Evolutionary conservation across 1,140 invertebrate genomes (phyloP).

Genomic region (Cepaea nemoralis): DNA sequence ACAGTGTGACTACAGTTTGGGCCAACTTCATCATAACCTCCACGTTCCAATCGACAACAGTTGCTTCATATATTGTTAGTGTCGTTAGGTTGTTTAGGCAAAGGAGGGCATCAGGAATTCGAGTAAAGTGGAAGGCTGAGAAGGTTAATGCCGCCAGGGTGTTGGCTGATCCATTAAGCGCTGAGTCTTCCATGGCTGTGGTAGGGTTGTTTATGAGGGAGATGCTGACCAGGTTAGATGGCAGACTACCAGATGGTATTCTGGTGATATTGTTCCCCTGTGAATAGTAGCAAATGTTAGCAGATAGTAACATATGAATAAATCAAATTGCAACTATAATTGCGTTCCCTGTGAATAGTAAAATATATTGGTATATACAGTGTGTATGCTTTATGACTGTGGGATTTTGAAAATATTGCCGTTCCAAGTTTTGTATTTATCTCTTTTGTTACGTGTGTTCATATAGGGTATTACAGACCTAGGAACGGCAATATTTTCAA

Average conservation of each 20-base stretch:
- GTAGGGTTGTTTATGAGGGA: neutral
- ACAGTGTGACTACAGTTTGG: neutral
- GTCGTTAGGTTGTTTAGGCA: neutral
- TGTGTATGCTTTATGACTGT: too few relatives aligned
- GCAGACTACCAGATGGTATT: neutral
- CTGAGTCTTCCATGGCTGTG: neutral
- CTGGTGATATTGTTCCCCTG: too few relatives aligned
- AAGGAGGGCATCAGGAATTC: neutral
- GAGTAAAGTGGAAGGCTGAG: neutral
- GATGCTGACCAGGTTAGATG: neutral
- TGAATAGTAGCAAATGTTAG: neutral
- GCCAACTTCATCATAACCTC: neutral
- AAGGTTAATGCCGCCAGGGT: neutral
- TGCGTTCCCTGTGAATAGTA: too few relatives aligned
- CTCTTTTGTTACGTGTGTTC: too few relatives aligned
- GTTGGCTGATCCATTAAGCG: neutral
- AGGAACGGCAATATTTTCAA: too few relatives aligned
- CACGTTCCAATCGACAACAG: neutral
- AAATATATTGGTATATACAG: too few relatives aligned
- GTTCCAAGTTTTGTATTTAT: too few relatives aligned
- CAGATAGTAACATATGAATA: neutral
- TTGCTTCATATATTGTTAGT: neutral
- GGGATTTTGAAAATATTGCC: too few relatives aligned
- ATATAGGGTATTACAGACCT: too few relatives aligned
- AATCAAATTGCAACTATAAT: too few relatives aligned